phyloP scores from a whole-genome alignment of 1,140 invertebrate genomes.

The Bombus turneri region DNA sequence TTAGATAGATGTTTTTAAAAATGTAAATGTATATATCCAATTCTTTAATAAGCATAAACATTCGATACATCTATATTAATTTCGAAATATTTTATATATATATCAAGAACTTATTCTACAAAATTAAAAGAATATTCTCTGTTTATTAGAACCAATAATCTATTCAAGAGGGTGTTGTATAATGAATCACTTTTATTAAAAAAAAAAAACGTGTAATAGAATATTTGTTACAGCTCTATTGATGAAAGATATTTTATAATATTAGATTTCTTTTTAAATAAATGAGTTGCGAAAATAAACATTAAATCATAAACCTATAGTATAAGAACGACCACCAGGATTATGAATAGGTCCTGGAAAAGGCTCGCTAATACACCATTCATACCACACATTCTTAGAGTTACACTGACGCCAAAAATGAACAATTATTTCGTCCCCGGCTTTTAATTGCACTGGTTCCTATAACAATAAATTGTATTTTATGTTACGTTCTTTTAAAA shows the following conservation, averaged over 20 bases:
- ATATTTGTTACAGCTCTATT: not conserved
- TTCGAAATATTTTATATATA: not conserved
- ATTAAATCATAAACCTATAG: constrained; percentile 83
- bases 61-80: not conserved
- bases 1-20: not conserved
- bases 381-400: constrained; percentile 96
- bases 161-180: not conserved
- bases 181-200: not conserved
- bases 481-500: not conserved
- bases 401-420: constrained; percentile 94
- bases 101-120: not conserved
- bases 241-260: not conserved
- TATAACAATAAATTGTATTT: constrained; percentile 78
- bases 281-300: constrained; percentile 5
- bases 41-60: not conserved
- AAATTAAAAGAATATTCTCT: not conserved
- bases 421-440: constrained; percentile 88
- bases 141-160: not conserved
- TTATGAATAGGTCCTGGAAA: constrained; percentile 88
- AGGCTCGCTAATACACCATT: constrained; percentile 93
- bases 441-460: constrained; percentile 89
- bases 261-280: not conserved
- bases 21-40: not conserved
- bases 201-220: not conserved
- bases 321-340: constrained; percentile 90